phyloP scores from a whole-genome alignment of 2,888 invertebrate species.

The Phyto melanocephala region DNA sequence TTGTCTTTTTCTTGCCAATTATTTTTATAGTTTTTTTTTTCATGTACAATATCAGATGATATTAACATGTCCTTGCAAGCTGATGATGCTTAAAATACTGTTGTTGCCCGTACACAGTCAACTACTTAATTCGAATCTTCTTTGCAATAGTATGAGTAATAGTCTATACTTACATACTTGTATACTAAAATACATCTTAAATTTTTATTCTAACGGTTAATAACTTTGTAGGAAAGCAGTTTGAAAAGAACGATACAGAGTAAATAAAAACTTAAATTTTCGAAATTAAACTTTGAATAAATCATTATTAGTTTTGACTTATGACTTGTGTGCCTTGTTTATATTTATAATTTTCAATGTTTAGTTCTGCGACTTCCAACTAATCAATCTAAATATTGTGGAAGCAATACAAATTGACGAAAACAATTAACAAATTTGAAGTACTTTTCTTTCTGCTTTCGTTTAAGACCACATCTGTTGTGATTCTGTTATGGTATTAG shows the following conservation, averaged over 20 bases:
- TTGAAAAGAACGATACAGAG: no score
- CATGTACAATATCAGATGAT: background rate
- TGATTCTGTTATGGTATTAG: background rate
- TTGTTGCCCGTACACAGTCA: background rate
- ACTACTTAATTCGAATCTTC: background rate
- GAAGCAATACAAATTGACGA: no score
- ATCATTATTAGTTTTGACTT: no score
- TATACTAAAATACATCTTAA: background rate
- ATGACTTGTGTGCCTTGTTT: no score
- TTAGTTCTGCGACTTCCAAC: no score
- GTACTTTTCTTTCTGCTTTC: background rate
- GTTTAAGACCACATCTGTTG: slow-evolving; percentile 32
- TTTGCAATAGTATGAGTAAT: background rate
- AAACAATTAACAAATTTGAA: background rate
- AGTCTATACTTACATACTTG: no score
- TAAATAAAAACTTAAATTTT: no score
- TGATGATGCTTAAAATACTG: slow-evolving; percentile 24
- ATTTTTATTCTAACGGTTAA: background rate
- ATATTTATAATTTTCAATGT: no score
- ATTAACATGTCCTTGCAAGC: slow-evolving; percentile 30
- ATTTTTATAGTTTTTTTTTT: background rate
- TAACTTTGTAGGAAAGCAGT: no score
- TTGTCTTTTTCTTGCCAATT: background rate
- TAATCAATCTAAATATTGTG: no score
- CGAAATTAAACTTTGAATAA: no score